Base-by-base conservation (phyloP, 2,797 vertebrate species). In the Eleutherodactylus coqui region DNA sequence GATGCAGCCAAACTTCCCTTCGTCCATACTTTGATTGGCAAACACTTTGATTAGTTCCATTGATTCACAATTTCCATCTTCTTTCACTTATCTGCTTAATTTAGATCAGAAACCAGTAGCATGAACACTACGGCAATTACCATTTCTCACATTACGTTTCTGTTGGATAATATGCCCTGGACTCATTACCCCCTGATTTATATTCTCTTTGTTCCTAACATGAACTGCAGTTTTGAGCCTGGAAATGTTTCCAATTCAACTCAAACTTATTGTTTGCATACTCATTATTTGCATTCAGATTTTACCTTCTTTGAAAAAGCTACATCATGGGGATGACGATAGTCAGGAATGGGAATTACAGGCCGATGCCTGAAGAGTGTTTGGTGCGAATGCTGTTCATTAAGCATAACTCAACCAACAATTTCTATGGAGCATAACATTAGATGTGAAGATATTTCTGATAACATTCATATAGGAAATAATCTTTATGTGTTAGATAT, bases 91-190 rank as follows among this genome's bases (percentile, higher is more conserved):
- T 83, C 72, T 86, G 77, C 69, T 87, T 87, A 87, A 87, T 87
- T 87, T 83, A 87, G 62, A 83, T 87, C 80, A 87, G 85, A 87
- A 87, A 60, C 79, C 80, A 87, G 85, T 87, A 87, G 85, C 85
- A 73, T 72, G 85, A 79, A 81, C 58, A 72, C 75, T 58, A 17
- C 41, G 60, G 77, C 73, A 87, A 87, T 87, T 83, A 87, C 72
- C 45, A 62, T 72, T 55, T 83, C 49, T 83, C 64, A 87, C 72
- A 53, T 83, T 86, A 53, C 60, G 76, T 41, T 55, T 86, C 27
- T 82, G 79, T 78, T 86, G 69, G 69, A 47, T n/a, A 85, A 79
- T 72, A 38, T 72, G 49, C 45, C n/a, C 69, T 75, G 55, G 62
- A 36, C 60, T 75, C 55, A 75, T 53, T 81, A 60, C 53, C 17